Base-by-base conservation (phyloP, 2,797 vertebrate genomes). In the Steatocranus sp. region DNA sequence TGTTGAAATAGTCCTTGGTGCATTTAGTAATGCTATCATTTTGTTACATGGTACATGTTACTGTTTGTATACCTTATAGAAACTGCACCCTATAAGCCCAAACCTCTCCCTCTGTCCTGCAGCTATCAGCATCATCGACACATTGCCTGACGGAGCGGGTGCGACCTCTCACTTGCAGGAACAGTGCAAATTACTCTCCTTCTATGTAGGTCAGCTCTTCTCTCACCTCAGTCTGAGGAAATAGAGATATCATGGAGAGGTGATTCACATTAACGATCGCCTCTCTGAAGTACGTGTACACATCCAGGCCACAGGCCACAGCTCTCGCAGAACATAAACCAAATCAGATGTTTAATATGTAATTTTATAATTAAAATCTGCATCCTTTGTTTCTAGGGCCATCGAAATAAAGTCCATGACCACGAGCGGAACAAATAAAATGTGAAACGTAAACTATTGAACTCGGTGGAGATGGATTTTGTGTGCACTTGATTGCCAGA, bases 171-270 rank as follows among this genome's bases (percentile, higher is more conserved):
- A 87, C 92, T 88, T 56, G 51, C 88, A 74, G 87, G 81, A 86
- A 92, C 84, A 73, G 80, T 86, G 91, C 74, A 92, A 94, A 94
- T 92, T 81, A 85, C 90, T 91, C 89, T 91, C 74, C 88, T 38
- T 74, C 86, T 87, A 93, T 90, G 83, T 90, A 83, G 93, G 94
- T 94, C 93, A 91, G 87, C 80, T 91, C 83, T 85, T 81, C 89
- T 94, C 90, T 94, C 93, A 92, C 93, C 93, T 93, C 85, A 32
- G 84, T 84, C 76, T 82, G 78, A 86, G 36, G 81, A 48, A 81
- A 87, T 75, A 79, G 86, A 93, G 88, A 93, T 85, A 92, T 89
- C 83, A 86, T 76, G 74, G 92, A 87, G 87, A 82, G 90, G 88
- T 79, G 85, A 87, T 30, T 66, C 66, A 58, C 79, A 68, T 79